These are phyloP conservation scores for Alosa sapidissima DNA, from an alignment of 2,797 vertebrate species.

Conservation along the genomic window DNA sequence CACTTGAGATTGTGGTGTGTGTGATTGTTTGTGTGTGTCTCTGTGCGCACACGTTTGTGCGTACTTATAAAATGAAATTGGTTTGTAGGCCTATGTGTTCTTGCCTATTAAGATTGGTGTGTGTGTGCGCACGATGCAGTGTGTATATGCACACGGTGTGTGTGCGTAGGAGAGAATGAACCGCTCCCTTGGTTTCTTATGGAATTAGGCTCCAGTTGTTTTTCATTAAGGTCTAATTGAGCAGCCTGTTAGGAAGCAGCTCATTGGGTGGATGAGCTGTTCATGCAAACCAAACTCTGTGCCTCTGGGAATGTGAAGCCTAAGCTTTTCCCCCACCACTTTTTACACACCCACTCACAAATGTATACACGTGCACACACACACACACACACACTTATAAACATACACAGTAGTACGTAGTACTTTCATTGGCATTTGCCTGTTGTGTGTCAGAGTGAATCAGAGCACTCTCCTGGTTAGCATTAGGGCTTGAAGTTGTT, in stretches of 20 bases:
- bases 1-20: conserved; percentile 44
- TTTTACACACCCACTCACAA: neutral
- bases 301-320: conserved; percentile 21
- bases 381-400: neutral
- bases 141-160: neutral
- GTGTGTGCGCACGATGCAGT: neutral
- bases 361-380: neutral
- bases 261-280: conserved; percentile 29
- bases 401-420: neutral
- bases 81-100: neutral
- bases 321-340: neutral
- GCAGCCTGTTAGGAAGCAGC: conserved; percentile 17
- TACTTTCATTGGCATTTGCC: neutral
- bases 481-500: neutral
- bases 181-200: neutral
- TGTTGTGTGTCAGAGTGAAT: neutral
- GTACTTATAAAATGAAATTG: neutral
- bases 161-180: neutral
- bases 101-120: neutral
- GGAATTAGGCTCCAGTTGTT: conserved; percentile 40
- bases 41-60: conserved; percentile 19
- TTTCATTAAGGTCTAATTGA: conserved; percentile 46
- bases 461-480: neutral
- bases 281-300: conserved; percentile 33
- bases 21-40: conserved; percentile 22